These are phyloP conservation scores for Pediacus dermestoides DNA, from an alignment of 2,888 invertebrate species.

Conservation along the genomic window DNA sequence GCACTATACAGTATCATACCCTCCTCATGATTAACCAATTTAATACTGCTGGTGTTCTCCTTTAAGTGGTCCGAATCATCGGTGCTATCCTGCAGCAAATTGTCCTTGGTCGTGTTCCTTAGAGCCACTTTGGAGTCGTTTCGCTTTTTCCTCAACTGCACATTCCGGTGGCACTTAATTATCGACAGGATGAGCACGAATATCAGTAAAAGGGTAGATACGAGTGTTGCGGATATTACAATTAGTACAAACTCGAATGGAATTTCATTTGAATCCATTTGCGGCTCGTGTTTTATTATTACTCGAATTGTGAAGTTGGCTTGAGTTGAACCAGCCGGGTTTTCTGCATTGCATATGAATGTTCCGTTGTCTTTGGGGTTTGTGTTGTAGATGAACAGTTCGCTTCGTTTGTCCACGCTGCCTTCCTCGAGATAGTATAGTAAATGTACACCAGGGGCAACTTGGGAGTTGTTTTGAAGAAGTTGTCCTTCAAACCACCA, in stretches of 20 bases:
- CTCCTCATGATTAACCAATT: slow-evolving; percentile 35
- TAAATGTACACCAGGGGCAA: slow-evolving; percentile 62
- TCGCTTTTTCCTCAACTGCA: slow-evolving; percentile 53
- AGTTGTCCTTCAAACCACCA: slow-evolving; percentile 81
- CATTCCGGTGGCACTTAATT: slow-evolving; percentile 48
- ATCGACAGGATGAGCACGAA: slow-evolving; percentile 65
- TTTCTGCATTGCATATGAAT: slow-evolving; percentile 80
- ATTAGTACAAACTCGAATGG: slow-evolving; percentile 65
- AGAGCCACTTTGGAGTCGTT: slow-evolving; percentile 52
- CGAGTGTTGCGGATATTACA: slow-evolving; percentile 63
- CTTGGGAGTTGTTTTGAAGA: slow-evolving; percentile 69
- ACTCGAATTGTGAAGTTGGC: slow-evolving; percentile 80
- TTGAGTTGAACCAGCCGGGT: slow-evolving; percentile 74
- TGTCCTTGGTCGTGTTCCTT: slow-evolving; percentile 46
- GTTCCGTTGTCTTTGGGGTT: slow-evolving; percentile 78
- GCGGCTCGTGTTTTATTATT: slow-evolving; percentile 59
- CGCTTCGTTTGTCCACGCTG: slow-evolving; percentile 69
- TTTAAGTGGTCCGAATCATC: slow-evolving; percentile 40
- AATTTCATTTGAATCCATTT: slow-evolving; percentile 25
- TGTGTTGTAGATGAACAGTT: slow-evolving; percentile 72
- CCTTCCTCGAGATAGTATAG: slow-evolving; percentile 69
- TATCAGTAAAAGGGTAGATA: slow-evolving; percentile 62
- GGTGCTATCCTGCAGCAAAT: slow-evolving; percentile 39
- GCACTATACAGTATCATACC: slow-evolving; percentile 39
- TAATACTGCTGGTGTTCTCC: slow-evolving; percentile 33